phyloP scores from a whole-genome alignment of 1,140 invertebrate genomes.

The Zeugodacus cucurbitae region DNA sequence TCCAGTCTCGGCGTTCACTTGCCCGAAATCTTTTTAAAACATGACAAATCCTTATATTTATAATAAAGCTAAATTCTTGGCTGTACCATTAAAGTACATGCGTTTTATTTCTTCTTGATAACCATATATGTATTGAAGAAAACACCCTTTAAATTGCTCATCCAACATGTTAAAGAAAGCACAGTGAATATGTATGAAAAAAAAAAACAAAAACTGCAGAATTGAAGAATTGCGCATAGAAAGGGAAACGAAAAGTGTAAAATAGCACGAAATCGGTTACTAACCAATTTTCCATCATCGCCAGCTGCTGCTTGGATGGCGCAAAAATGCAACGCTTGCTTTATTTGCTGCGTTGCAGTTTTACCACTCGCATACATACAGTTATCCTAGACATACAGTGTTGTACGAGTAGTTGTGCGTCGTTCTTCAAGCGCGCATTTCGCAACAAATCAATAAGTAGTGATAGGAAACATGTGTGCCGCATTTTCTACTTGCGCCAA shows the following conservation, averaged over 20 bases:
- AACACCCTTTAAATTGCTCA: too few species aligned
- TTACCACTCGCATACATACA: neutral
- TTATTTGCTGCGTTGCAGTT: neutral
- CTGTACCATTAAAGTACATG: too few species aligned
- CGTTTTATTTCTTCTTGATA: too few species aligned
- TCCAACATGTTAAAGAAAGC: too few species aligned
- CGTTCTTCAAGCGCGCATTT: neutral
- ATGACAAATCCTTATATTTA: neutral
- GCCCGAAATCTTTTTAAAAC: too few species aligned
- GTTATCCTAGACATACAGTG: neutral
- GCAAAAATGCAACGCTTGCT: neutral
- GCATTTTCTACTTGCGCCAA: neutral
- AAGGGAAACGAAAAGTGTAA: neutral
- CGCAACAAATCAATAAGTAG: neutral
- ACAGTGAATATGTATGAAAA: neutral
- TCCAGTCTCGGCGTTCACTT: too few species aligned
- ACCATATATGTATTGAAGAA: too few species aligned
- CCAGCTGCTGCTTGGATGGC: neutral
- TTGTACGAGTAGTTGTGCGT: neutral
- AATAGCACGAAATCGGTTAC: neutral
- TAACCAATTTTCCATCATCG: neutral
- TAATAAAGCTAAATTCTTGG: neutral
- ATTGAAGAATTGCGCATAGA: neutral
- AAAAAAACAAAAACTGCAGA: neutral
- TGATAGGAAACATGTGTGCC: neutral